Base-by-base conservation (phyloP, 2,797 vertebrate species). In the Aythya fuligula region DNA sequence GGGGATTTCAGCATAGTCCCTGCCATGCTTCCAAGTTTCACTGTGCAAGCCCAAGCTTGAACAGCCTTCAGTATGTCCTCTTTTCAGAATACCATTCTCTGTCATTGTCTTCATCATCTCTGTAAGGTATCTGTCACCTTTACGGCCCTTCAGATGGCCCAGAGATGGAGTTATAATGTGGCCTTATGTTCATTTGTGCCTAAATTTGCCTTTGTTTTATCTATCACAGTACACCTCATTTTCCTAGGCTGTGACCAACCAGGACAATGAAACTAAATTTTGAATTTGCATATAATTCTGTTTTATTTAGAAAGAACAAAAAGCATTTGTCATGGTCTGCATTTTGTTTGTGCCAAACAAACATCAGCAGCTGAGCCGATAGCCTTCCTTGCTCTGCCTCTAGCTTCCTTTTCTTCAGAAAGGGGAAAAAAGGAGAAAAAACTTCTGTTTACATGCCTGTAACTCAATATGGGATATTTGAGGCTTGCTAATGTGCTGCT, bases 131-230 rank as follows among this genome's bases (percentile, higher is more conserved):
- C 76, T 92, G 51, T 71, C 67, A 77, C 24, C 64, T 78, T 84
- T 66, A 9, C 32, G 32, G 32, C 41, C 19, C 69, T 84, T 81
- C 41, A 56, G 27, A 75, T 62, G 36, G 36, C 25, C 34, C 11
- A 25, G 70, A 81, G 70, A 7, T 57, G 25, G 65, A 79, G 25
- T 73, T 85, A 32, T 6, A 0, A 0, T 16, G 28, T 82, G 41
- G 9, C 24, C 20, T 87, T 82, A 20, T 66, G n/a, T 15, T 85
- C 36, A 13, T 79, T 74, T 43, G 24, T 80, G n/a, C 85, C 61
- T 85, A 20, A 58, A 83, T 77, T 74, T 70, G 18, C 53, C n/a
- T 86, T 71, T 65, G 18, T n/a, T 90, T 83, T 90, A 9, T 71
- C 27, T 45, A 73, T 69, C 9, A 11, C 11, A 41, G 36, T 16